These are phyloP conservation scores for Chaetophractus vellerosus DNA, from an alignment of 2,797 vertebrate species.

Conservation along the genomic window DNA sequence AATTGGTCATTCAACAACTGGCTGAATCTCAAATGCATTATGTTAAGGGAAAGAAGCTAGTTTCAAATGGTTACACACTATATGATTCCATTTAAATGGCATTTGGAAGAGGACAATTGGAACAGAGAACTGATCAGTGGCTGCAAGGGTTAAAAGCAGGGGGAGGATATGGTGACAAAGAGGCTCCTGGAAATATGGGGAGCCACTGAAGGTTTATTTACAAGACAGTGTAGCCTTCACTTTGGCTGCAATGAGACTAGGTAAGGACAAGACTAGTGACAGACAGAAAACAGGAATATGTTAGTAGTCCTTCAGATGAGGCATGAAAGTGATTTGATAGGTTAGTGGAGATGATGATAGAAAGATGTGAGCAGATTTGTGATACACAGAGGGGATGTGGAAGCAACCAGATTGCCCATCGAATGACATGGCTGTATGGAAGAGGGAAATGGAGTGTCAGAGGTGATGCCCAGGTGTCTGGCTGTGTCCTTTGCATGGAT, in stretches of 20 bases:
- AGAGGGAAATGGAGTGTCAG: neutral
- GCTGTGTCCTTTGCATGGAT: neutral
- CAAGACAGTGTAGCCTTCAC: neutral
- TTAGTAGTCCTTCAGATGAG: neutral
- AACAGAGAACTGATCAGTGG: neutral
- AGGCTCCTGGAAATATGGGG: neutral
- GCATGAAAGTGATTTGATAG: neutral
- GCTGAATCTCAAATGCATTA: neutral
- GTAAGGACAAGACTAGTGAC: neutral
- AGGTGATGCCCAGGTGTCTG: neutral
- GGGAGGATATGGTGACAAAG: neutral
- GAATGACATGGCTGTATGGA: neutral
- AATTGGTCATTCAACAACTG: neutral
- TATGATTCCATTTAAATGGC: neutral
- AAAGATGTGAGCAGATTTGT: neutral
- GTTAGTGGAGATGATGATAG: neutral
- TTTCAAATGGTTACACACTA: neutral
- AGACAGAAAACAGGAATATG: neutral
- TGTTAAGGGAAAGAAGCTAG: neutral
- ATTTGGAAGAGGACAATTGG: neutral
- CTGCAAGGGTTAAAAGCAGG: neutral
- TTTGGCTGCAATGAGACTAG: neutral
- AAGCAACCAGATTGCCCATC: neutral
- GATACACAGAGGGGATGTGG: rapidly evolving
- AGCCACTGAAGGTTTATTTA: neutral